Evolutionary conservation across 2,888 invertebrate species (phyloP), one percentile per base, ranked within the genome.

Genomic region (Pimpla rufipes): DNA sequence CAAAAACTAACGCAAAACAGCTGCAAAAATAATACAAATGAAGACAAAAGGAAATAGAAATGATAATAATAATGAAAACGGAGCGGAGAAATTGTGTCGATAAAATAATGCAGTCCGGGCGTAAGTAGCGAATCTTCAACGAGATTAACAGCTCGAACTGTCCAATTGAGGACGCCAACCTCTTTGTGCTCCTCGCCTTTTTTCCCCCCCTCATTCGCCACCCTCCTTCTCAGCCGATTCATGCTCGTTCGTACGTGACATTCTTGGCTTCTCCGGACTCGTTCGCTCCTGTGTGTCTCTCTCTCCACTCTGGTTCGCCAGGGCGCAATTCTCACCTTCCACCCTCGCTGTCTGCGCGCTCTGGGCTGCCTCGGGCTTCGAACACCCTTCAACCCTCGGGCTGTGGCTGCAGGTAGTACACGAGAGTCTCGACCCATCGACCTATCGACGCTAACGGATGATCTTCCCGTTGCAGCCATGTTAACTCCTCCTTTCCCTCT

Each of bases 371-470:
- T 16, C 50, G 23, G 37, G 13, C n/a, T 57, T 13, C 55, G 18
- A 10, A n/a, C n/a, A n/a, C 52, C 45, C 52, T 18, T 23, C 66
- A 29, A 29, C 50, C 66, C 57, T 71, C 37, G 42, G 62, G 70
- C 35, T 29, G 40, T 6, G 16, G 76, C 57, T 29, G 68, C 62
- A 74, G n/a, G 71, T 77, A 35, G 59, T 76, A 70, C 52, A 70
- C 70, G 47, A 75, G 81, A 73, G 70, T n/a, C 68, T 75, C 81
- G 74, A 84, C 77, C 78, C 75, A 81, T 81, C 81, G 68, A 74
- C 83, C 83, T 79, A 84, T 81, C 81, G 81, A 81, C 81, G 78
- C 73, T 80, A 80, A 83, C 76, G 80, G 83, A 83, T 77, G 71
- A 83, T 83, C 80, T 76, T 50, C 79, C 68, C 83, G 66, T 71